A percentile compares a stretch with the other conserved stretches of the same genome.
Evolutionary conservation across 2,113 vertebrate species (phyloP).

Genomic region (Sebastes schlegelii): DNA sequence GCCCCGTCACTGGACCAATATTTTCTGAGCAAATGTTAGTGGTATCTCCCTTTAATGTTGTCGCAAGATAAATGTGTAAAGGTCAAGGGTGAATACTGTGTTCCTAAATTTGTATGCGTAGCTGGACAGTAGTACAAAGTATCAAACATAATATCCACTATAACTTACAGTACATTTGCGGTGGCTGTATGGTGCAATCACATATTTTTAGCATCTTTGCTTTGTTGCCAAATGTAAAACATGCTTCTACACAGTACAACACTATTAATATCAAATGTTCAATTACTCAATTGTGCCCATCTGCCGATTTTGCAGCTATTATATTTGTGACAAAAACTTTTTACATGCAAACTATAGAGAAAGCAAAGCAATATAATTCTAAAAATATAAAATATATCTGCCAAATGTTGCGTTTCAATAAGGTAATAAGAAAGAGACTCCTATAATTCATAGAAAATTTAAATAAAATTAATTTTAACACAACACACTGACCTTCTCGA

Average conservation of each 20-base stretch:
- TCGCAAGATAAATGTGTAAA: slow-evolving; percentile 30
- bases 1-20: background rate
- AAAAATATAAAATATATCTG: background rate
- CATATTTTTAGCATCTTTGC: background rate
- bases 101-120: slow-evolving; percentile 8
- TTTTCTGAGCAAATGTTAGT: slow-evolving; percentile 37
- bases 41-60: slow-evolving; percentile 24
- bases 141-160: slow-evolving; percentile 1
- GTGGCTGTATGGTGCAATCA: background rate
- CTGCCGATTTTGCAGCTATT: background rate
- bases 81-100: slow-evolving; percentile 62
- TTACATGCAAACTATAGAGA: background rate
- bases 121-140: background rate
- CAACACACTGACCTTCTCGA: background rate
- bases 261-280: slow-evolving; percentile 12
- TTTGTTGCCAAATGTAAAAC: slow-evolving; percentile 24
- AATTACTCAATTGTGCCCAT: background rate
- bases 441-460: background rate
- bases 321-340: background rate
- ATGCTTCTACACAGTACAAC: background rate
- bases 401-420: background rate
- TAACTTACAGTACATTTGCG: background rate
- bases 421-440: background rate
- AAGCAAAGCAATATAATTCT: background rate
- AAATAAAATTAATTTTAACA: background rate